These are phyloP conservation scores for Ylistrum balloti DNA, from an alignment of 1,140 invertebrate species.

Conservation along the genomic window DNA sequence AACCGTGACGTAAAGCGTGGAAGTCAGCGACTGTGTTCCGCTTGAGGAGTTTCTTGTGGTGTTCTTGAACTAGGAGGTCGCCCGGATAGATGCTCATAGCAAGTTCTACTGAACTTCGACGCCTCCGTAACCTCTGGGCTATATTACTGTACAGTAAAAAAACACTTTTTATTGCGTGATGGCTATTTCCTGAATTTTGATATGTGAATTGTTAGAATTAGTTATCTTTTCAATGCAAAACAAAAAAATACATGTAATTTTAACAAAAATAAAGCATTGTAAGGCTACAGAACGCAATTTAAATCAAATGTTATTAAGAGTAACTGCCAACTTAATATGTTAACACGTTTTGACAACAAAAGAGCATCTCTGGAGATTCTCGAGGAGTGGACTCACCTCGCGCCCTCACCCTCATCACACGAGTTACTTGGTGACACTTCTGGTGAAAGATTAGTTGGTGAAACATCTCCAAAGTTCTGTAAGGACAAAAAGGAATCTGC, in stretches of 20 bases:
- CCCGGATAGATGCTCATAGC: conserved; percentile 80
- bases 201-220: no score
- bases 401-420: conserved; percentile 73
- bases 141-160: conserved; percentile 71
- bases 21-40: conserved; percentile 80
- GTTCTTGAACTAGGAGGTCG: conserved; percentile 77
- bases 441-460: conserved; percentile 72
- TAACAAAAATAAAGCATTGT: no score
- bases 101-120: conserved; percentile 79
- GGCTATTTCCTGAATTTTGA: no score
- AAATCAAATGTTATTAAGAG: no score
- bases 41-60: conserved; percentile 76
- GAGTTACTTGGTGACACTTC: conserved; percentile 77
- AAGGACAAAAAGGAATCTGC: conserved; percentile 55
- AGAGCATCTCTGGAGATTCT: no score
- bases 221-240: no score
- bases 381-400: conserved; percentile 66
- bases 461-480: conserved; percentile 79
- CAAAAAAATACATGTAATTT: no score
- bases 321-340: no score
- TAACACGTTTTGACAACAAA: no score
- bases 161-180: no score
- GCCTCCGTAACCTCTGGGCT: conserved; percentile 73
- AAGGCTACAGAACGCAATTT: no score
- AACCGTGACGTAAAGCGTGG: conserved; percentile 62